Percentiles rank a stretch among this genome's conserved stretches.
Evolutionary conservation across 1,140 invertebrate genomes (phyloP).

Genomic region (Pseudomyrmex sp.): DNA sequence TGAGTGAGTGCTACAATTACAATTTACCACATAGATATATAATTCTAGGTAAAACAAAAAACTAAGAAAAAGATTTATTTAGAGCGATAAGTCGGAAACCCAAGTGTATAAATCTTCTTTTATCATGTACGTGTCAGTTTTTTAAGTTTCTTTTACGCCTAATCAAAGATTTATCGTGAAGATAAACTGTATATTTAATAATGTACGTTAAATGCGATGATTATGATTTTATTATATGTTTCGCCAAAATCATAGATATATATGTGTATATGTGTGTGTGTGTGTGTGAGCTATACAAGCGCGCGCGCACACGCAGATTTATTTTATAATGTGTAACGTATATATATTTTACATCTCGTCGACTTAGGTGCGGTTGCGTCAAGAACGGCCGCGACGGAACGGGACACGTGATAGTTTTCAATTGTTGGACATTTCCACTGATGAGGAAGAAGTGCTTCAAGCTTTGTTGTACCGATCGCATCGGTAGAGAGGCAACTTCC

Average conservation of each 20-base stretch:
- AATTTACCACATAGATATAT: constrained; percentile 73
- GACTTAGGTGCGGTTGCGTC: constrained; percentile 55
- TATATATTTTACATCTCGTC: constrained; percentile 67
- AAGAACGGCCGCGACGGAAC: too few species aligned
- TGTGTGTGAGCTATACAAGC: constrained; percentile 15
- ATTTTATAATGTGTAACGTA: constrained; percentile 63
- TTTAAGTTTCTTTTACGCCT: constrained; percentile 69
- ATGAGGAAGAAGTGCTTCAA: too few species aligned
- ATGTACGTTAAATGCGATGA: constrained; percentile 50
- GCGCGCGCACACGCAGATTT: constrained; percentile 45
- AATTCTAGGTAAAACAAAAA: constrained; percentile 67
- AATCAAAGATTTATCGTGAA: constrained; percentile 71
- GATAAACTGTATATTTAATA: constrained; percentile 75
- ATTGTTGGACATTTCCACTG: too few species aligned
- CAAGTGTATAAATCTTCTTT: constrained; percentile 76
- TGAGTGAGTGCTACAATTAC: constrained; percentile 67
- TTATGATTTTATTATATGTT: constrained; percentile 70
- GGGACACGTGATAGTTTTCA: too few species aligned
- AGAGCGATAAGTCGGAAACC: constrained; percentile 66
- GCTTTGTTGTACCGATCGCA: too few species aligned
- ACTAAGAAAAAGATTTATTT: constrained; percentile 67
- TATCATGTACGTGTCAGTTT: constrained; percentile 60
- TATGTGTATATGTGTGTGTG: background rate
- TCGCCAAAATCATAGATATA: constrained; percentile 71
- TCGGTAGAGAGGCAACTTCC: too few species aligned